Conservation (phyloP, 2,797 vertebrate species). For the Propithecus deckenii region DNA sequence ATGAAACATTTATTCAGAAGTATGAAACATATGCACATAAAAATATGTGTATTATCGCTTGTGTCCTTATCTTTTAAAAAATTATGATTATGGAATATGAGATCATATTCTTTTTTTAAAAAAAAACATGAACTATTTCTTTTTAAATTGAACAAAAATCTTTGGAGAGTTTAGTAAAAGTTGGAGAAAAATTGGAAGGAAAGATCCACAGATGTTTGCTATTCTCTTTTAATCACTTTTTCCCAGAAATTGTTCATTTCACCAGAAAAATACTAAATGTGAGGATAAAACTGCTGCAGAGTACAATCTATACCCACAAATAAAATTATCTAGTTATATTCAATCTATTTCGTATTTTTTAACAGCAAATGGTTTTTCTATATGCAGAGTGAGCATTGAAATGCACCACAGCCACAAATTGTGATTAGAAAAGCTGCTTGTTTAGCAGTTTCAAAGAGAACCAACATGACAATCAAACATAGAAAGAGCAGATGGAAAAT, state of each 20-base stretch:
- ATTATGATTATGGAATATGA: neutral
- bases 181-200: slow-evolving; percentile 37
- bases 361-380: slow-evolving; percentile 58
- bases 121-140: neutral
- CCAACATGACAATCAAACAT: slow-evolving; percentile 76
- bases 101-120: neutral
- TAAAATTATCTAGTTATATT: slow-evolving; percentile 67
- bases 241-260: slow-evolving; percentile 45
- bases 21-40: neutral
- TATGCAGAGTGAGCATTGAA: slow-evolving; percentile 53
- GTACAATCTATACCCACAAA: slow-evolving; percentile 42
- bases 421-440: slow-evolving; percentile 77
- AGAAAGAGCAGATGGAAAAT: slow-evolving; percentile 78
- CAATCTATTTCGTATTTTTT: slow-evolving; percentile 62
- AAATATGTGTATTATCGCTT: neutral
- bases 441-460: slow-evolving; percentile 76
- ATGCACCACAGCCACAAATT: slow-evolving; percentile 56
- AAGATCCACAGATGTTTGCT: slow-evolving; percentile 25
- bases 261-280: slow-evolving; percentile 55
- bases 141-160: slow-evolving; percentile 8
- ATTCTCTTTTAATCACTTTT: slow-evolving; percentile 51
- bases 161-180: slow-evolving; percentile 14
- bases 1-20: neutral
- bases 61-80: neutral
- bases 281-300: slow-evolving; percentile 51